Evolutionary conservation across 2,888 invertebrate genomes (phyloP).

Genomic region (Pandemis heparana): DNA sequence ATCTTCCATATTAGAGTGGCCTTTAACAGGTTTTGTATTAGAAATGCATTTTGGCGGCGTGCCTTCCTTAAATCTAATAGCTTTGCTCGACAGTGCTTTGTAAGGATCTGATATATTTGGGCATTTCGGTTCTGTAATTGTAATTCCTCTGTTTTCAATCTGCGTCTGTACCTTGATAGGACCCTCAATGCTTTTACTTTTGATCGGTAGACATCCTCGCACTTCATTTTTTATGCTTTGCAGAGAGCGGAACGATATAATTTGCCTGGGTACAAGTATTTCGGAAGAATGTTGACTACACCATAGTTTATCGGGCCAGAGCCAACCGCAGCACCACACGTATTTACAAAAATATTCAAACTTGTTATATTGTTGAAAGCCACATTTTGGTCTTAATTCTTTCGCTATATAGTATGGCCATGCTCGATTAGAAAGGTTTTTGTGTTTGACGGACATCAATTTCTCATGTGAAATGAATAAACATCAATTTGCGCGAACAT

Average conservation of each 20-base stretch:
- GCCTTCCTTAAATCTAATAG: neutral
- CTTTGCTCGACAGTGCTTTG: neutral
- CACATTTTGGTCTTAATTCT: neutral
- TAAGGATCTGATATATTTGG: neutral
- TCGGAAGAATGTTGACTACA: neutral
- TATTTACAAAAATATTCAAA: constrained; percentile 1
- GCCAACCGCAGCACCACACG: constrained; percentile 11
- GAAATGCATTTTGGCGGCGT: neutral
- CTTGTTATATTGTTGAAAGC: neutral
- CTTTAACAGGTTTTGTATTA: constrained; percentile 4
- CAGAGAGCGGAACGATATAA: neutral
- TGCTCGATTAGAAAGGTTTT: neutral
- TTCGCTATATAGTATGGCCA: neutral
- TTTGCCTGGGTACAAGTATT: neutral
- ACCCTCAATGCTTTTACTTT: neutral
- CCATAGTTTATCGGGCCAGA: neutral
- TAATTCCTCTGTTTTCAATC: neutral
- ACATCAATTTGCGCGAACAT: neutral
- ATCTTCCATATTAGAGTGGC: neutral
- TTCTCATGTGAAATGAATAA: neutral
- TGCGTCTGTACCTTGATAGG: neutral
- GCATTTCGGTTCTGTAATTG: neutral
- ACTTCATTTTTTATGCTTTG: neutral
- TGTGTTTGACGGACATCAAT: constrained; percentile 1
- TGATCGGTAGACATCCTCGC: neutral